Conservation (phyloP, 1,140 invertebrate genomes). For the Orius insidiosus region DNA sequence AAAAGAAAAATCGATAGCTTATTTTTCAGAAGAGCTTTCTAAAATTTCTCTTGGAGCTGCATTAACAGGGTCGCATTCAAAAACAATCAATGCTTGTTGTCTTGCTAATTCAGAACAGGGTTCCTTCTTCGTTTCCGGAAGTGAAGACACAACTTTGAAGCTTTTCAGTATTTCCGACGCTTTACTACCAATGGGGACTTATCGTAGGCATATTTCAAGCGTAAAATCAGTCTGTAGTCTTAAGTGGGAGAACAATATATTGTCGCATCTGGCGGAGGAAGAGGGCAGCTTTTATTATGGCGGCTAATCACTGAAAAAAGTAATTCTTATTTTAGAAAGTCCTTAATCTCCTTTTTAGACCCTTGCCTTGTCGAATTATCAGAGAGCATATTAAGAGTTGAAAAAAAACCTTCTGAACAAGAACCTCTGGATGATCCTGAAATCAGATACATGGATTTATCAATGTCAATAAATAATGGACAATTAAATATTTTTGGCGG, state of each 20-base stretch:
- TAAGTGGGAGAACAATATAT: constrained; percentile 21
- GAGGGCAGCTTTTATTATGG: constrained; percentile 58
- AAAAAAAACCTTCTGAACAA: too few relatives aligned
- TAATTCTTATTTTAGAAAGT: too few relatives aligned
- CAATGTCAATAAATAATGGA: too few relatives aligned
- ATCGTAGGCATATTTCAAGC: constrained; percentile 55
- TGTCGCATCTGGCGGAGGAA: constrained; percentile 51
- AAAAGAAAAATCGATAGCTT: constrained; percentile 37
- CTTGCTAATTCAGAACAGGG: constrained; percentile 19
- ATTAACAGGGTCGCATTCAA: constrained; percentile 37
- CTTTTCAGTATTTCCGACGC: constrained; percentile 24
- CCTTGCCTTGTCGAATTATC: too few relatives aligned
- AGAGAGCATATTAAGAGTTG: too few relatives aligned
- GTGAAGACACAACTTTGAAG: constrained; percentile 48
- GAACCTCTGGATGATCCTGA: too few relatives aligned
- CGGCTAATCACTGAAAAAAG: constrained; percentile 10
- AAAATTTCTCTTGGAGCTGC: constrained; percentile 20
- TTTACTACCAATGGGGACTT: constrained; percentile 26
- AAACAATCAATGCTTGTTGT: constrained; percentile 34
- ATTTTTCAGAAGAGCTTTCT: constrained; percentile 23
- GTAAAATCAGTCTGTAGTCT: constrained; percentile 31
- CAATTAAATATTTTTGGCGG: too few relatives aligned
- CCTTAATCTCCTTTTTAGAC: too few relatives aligned
- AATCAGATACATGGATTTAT: too few relatives aligned
- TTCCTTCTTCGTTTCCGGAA: constrained; percentile 34